A percentile compares a stretch with the other conserved stretches of the same genome.
These are phyloP conservation scores for Procavia capensis DNA, from an alignment of 2,113 vertebrate genomes.

Conservation along the genomic window DNA sequence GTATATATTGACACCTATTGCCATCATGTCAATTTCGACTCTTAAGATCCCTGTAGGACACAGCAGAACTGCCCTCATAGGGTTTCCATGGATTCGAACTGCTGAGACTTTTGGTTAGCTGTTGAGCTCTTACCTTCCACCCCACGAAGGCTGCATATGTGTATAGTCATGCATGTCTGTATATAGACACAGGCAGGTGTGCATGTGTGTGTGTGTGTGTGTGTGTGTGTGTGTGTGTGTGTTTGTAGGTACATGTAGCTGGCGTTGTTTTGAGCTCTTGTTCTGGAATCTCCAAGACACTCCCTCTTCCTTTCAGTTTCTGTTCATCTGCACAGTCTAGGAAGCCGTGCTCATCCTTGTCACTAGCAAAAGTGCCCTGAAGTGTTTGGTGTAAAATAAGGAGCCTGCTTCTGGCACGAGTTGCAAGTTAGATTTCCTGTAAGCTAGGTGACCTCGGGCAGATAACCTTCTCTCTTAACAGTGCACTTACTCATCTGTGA, in stretches of 20 bases:
- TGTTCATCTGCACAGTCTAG: not conserved
- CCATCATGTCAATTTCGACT: too few relatives aligned
- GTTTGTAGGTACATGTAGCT: not conserved
- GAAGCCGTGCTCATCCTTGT: not conserved
- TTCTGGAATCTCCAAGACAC: not conserved
- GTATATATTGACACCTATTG: too few relatives aligned
- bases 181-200: too few relatives aligned
- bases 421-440: constrained; percentile 40
- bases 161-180: too few relatives aligned
- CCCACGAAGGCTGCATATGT: too few relatives aligned
- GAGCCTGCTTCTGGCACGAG: not conserved
- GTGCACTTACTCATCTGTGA: constrained; percentile 7
- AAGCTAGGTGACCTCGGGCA: constrained; percentile 13
- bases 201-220: too few relatives aligned
- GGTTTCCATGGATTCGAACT: too few relatives aligned
- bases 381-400: constrained; percentile 4
- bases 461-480: not conserved
- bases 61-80: too few relatives aligned
- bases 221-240: not conserved
- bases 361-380: not conserved
- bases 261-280: not conserved
- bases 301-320: not conserved
- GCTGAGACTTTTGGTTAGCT: too few relatives aligned
- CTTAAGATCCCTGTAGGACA: too few relatives aligned
- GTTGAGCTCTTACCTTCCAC: too few relatives aligned